Evolutionary conservation across 2,888 invertebrate genomes (phyloP).

Genomic region (Morpho helenor): DNA sequence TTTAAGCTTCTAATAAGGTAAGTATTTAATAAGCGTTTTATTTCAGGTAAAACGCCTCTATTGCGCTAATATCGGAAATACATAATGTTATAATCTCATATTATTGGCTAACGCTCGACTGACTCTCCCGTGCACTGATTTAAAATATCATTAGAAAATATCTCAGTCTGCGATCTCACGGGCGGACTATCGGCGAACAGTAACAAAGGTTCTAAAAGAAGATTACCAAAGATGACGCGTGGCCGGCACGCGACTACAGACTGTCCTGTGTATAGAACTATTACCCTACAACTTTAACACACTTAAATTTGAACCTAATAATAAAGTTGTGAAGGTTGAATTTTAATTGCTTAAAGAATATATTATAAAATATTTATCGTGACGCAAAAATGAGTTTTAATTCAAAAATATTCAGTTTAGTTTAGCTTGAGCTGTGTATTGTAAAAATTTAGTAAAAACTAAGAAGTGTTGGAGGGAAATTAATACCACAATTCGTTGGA

Average conservation of each 20-base stretch:
- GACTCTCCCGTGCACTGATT: conserved; percentile 57
- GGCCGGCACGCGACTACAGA: conserved; percentile 67
- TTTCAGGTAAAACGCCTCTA: too few species aligned
- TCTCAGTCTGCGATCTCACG: conserved; percentile 65
- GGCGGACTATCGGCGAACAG: conserved; percentile 68
- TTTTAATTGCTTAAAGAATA: conserved; percentile 25
- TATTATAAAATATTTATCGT: conserved; percentile 25
- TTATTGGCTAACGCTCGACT: conserved; percentile 21
- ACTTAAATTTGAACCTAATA: conserved; percentile 18
- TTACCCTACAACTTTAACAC: conserved; percentile 44
- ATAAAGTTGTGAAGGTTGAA: too few species aligned
- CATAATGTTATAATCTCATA: conserved; percentile 16
- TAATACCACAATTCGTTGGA: conserved; percentile 76
- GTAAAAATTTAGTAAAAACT: conserved; percentile 56
- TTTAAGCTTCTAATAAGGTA: too few species aligned
- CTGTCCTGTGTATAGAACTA: conserved; percentile 52
- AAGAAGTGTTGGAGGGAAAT: conserved; percentile 77
- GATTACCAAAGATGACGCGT: conserved; percentile 73
- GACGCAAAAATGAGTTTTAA: conserved; percentile 41
- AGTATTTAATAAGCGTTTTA: too few species aligned
- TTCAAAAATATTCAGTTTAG: conserved; percentile 24
- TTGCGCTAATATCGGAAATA: conserved; percentile 3
- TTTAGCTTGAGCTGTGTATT: conserved; percentile 27
- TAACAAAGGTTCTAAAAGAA: conserved; percentile 75
- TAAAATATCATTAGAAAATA: conserved; percentile 76